Evolutionary conservation across 2,888 invertebrate genomes (phyloP), one percentile per base, ranked within the genome.

Genomic region (Dioctria linearis): DNA sequence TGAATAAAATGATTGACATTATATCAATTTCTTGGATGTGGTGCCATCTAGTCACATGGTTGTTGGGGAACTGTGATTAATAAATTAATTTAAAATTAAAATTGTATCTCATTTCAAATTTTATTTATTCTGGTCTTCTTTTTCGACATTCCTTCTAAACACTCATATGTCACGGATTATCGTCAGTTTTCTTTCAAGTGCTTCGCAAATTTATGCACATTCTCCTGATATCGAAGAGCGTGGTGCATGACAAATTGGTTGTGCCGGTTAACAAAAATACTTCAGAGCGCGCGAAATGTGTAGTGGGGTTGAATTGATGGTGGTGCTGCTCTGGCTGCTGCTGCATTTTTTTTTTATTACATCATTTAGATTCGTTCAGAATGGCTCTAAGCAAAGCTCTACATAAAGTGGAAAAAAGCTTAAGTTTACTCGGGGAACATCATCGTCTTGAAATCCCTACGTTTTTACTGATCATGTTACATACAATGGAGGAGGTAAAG

Each of bases 151-250:
- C 54, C 54, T 71, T 71, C 71, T 71, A 71, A 71, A 71, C 71
- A 71, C 54, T 42, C 71, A 71, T 71, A 71, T 71, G 71, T 51
- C 71, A 54, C 51, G 71, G 54, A 49, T 71, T 71, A 71, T 71
- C 71, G 49, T 40, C 39, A 25, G 71, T 71, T 51, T 71, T 71
- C 71, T 71, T 71, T 71, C 51, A 46, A 71, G 71, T 54, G 71
- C 71, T 54, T 54, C 71, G 39, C 51, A 71, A 71, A 71, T 71
- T 71, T 71, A 71, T 71, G 71, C 71, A 71, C 71, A 71, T 71
- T 71, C 71, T 37, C 43, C 2, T 51, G 69, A 67, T 67, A 67
- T 67, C 67, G 67, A 25, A 43, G 46, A 46, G 67, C 67, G 43
- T 8, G 67, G 25, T 67, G 43, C 67, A 67, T 67, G 67, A 67